Evolutionary conservation across 1,140 invertebrate species (phyloP).

Genomic region (Neodiprion fabricii): DNA sequence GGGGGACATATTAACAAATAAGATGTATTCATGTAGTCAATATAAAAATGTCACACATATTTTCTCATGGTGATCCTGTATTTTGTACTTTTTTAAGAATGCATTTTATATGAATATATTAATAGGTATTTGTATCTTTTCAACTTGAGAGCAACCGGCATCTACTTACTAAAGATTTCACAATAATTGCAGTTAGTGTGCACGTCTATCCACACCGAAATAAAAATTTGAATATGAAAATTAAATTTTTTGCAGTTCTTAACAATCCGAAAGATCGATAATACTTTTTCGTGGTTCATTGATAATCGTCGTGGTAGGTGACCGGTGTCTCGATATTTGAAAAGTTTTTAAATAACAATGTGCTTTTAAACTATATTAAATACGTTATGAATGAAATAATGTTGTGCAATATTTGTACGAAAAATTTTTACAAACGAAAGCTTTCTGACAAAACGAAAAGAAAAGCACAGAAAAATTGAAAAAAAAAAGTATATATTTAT

Average conservation of each 20-base stretch:
- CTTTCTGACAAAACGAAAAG: background rate
- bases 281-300: too few species aligned
- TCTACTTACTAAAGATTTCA: background rate
- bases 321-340: background rate
- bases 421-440: conserved; percentile 42
- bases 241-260: too few species aligned
- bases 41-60: background rate
- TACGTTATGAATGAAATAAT: conserved; percentile 33
- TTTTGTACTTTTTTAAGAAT: conserved; percentile 52
- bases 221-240: background rate
- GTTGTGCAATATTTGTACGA: conserved; percentile 50
- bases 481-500: conserved; percentile 42
- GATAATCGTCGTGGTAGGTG: background rate
- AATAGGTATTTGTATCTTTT: conserved; percentile 22
- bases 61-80: conserved; percentile 28
- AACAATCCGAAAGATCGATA: too few species aligned
- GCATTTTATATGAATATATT: conserved; percentile 38
- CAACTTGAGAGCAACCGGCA: conserved; percentile 14
- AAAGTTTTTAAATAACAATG: background rate
- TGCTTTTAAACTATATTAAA: conserved; percentile 21
- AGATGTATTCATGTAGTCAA: background rate
- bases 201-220: background rate
- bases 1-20: background rate
- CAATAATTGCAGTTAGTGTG: too few species aligned
- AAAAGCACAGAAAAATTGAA: conserved; percentile 3